A percentile compares a stretch with the other conserved stretches of the same genome.
Evolutionary conservation across 2,888 invertebrate species (phyloP).

Genomic region (Artemia sinica): DNA sequence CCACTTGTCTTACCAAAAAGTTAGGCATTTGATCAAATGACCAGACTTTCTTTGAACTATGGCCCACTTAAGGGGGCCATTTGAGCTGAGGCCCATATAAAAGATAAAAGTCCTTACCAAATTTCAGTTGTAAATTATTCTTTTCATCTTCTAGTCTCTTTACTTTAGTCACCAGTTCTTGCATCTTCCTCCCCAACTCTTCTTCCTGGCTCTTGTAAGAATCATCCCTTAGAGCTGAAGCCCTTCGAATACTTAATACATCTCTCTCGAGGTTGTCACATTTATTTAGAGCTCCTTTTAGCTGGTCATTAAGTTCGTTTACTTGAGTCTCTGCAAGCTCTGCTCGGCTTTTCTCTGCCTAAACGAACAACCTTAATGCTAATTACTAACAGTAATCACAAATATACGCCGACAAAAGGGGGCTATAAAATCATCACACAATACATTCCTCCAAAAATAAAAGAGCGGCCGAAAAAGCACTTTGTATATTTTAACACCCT

Average conservation of each 20-base stretch:
- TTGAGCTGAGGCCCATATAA: neutral
- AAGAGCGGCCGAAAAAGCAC: too few relatives aligned
- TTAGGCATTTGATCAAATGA: too few relatives aligned
- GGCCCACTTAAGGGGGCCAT: too few relatives aligned
- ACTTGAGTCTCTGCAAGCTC: neutral
- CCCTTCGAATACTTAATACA: neutral
- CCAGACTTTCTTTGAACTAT: too few relatives aligned
- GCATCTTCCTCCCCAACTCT: neutral
- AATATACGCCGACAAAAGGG: too few relatives aligned
- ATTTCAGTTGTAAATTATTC: neutral
- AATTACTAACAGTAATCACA: too few relatives aligned
- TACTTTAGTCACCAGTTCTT: neutral
- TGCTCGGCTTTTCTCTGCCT: slow-evolving; percentile 6
- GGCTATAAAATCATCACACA: too few relatives aligned
- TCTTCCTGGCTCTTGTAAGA: slow-evolving; percentile 1
- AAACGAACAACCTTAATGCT: neutral
- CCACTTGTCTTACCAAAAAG: too few relatives aligned
- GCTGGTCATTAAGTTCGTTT: slow-evolving; percentile 4
- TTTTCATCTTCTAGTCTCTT: slow-evolving; percentile 6
- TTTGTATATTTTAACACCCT: too few relatives aligned
- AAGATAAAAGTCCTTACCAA: neutral
- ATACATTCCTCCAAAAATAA: too few relatives aligned
- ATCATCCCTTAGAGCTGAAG: neutral
- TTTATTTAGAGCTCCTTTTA: neutral
- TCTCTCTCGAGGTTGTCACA: slow-evolving; percentile 3